These are phyloP conservation scores for Scaeva pyrastri DNA, from an alignment of 2,888 invertebrate species.

Conservation along the genomic window DNA sequence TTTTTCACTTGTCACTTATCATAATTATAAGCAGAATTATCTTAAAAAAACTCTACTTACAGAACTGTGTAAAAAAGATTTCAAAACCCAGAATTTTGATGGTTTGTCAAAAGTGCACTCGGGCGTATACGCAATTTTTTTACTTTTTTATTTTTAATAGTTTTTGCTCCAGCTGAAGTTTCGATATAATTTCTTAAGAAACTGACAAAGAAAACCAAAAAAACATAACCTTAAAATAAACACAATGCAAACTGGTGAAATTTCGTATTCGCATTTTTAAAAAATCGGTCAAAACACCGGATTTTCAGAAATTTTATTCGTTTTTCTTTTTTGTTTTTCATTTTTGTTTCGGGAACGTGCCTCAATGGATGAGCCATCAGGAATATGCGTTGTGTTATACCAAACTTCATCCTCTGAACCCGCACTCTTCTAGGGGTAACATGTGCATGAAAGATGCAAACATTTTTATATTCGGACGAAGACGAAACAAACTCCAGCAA, in stretches of 20 bases:
- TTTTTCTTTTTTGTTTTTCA: neutral
- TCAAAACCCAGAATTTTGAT: too few relatives aligned
- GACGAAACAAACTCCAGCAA: conserved; percentile 20
- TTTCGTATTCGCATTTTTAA: neutral
- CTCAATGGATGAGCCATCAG: conserved; percentile 61
- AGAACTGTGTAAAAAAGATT: too few relatives aligned
- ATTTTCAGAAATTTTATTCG: conserved; percentile 37
- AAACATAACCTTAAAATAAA: too few relatives aligned
- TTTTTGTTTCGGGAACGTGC: conserved; percentile 25
- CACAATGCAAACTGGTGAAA: neutral
- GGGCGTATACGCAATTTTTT: too few relatives aligned
- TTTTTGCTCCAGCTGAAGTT: too few relatives aligned
- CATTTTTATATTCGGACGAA: conserved; percentile 64
- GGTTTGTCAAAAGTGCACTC: too few relatives aligned
- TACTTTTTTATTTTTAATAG: too few relatives aligned
- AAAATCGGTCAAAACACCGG: conserved; percentile 66
- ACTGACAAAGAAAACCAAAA: too few relatives aligned
- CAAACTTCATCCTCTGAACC: conserved; percentile 2
- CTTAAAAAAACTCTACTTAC: too few relatives aligned
- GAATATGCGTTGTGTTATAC: conserved; percentile 52
- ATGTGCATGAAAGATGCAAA: conserved; percentile 55
- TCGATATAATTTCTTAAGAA: too few relatives aligned
- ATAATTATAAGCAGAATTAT: too few relatives aligned
- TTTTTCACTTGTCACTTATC: too few relatives aligned
- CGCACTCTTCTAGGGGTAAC: conserved; percentile 15